A percentile compares a stretch with the other conserved stretches of the same genome.
Conservation (phyloP, 2,113 vertebrate species). For the Eclectus roratus region DNA sequence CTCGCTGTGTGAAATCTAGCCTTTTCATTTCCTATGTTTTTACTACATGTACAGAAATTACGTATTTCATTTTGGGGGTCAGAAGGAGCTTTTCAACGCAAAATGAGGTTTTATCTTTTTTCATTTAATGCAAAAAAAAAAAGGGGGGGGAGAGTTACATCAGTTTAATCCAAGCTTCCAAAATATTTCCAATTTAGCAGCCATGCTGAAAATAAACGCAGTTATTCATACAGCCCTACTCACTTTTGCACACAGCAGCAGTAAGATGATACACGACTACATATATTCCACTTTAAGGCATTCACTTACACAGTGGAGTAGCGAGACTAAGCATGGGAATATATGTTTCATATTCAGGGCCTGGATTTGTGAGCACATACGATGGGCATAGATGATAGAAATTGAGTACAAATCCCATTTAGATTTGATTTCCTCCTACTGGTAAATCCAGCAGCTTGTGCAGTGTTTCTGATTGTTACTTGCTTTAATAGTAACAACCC, state of each 20-base stretch:
- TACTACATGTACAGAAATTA: background rate
- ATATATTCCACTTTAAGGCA: background rate
- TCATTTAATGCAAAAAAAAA: background rate
- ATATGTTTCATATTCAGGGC: background rate
- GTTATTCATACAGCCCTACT: background rate
- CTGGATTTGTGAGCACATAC: background rate
- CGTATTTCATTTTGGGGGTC: conserved; percentile 39
- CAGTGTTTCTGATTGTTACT: background rate
- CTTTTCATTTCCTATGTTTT: conserved; percentile 47
- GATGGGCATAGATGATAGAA: background rate
- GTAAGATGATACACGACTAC: background rate
- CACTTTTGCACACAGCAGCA: background rate
- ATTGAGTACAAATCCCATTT: background rate
- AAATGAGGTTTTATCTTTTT: background rate
- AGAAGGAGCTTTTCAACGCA: background rate
- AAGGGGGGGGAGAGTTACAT: background rate
- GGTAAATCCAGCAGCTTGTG: background rate
- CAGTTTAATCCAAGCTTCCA: background rate
- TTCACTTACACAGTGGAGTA: background rate
- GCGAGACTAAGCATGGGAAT: background rate
- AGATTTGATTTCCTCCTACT: background rate
- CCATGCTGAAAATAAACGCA: background rate
- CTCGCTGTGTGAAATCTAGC: background rate
- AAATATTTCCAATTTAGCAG: background rate
- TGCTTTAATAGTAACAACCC: background rate